Base-by-base conservation (phyloP, 2,888 invertebrate genomes). In the Capitulum mitella region DNA sequence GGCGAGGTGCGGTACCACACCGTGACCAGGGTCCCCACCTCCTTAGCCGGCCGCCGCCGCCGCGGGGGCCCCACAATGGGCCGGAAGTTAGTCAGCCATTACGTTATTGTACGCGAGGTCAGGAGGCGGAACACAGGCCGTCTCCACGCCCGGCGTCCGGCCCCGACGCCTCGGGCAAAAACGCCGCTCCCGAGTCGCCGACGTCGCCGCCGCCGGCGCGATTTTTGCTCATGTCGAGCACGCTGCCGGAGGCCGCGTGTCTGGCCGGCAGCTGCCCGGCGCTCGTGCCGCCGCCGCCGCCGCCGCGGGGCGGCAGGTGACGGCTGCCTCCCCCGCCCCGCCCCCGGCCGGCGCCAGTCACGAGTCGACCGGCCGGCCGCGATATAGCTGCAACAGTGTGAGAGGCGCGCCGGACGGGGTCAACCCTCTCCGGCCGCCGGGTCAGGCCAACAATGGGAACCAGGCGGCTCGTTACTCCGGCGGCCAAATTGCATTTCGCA, bases 381-480 rank as follows among this genome's bases (percentile, higher is more conserved):
- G 22, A 54, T 54, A 3, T 16, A 61, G 61, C 32, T 32, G 29
- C 61, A 61, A 29, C 61, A 14, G 61, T 29, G 34, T 37, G 70
- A 37, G 70, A 16, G 37, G 26, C 34, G 37, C 34, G 37, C 3
- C 70, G 16, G 1, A 6, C 34, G 37, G n/a, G 70, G 70, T 70
- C 70, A 70, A 70, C 32, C 8, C 34, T 8, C 10, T 37, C 70
- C 1, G 37, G 19, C 29, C 22, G 22, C 14, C 37, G 26, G 70
- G 70, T 70, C 70, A 70, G 37, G 6, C 34, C 37, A 37, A 70
- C 70, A 70, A 37, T 70, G 70, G 70, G 70, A 70, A 32, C 70
- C 19, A 8, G 16, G 16, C 37, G 34, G 70, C 70, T 37, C 70
- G 70, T 37, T 37, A 70, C 16, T 61, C 8, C 70, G 22, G 16